phyloP scores from a whole-genome alignment of 2,888 invertebrate genomes.

The Oxycera nigricornis region DNA sequence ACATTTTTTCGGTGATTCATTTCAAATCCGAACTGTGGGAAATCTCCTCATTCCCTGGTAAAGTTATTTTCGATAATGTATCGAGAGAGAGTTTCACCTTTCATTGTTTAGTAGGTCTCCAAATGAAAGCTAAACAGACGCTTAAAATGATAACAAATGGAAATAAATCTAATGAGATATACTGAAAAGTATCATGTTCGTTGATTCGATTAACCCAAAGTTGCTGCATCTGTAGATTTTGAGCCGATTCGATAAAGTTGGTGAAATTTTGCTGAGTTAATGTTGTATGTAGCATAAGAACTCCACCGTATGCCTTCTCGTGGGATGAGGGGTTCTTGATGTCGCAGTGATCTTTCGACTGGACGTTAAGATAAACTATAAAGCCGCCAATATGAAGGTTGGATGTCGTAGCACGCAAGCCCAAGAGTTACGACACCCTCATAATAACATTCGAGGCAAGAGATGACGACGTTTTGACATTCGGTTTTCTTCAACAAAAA shows the following conservation, averaged over 20 bases:
- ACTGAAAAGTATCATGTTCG: neutral
- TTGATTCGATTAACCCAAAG: neutral
- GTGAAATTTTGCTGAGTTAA: neutral
- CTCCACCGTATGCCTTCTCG: neutral
- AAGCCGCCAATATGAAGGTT: neutral
- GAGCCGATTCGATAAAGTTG: neutral
- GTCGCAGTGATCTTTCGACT: neutral
- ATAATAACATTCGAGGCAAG: no score
- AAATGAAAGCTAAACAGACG: neutral
- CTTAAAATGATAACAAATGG: neutral
- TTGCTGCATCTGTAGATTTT: neutral
- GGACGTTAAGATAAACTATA: neutral
- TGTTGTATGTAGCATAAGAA: neutral
- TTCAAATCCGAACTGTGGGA: neutral
- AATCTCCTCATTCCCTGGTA: neutral
- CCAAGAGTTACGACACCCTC: no score
- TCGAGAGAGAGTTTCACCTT: neutral
- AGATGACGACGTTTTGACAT: no score
- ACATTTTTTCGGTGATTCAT: no score
- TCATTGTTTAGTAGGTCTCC: neutral
- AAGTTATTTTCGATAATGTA: neutral
- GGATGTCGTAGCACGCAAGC: neutral
- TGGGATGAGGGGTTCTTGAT: neutral
- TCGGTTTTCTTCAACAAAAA: no score
- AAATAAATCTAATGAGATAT: neutral